phyloP scores from a whole-genome alignment of 2,113 vertebrate species.

The Falco punctatus region DNA sequence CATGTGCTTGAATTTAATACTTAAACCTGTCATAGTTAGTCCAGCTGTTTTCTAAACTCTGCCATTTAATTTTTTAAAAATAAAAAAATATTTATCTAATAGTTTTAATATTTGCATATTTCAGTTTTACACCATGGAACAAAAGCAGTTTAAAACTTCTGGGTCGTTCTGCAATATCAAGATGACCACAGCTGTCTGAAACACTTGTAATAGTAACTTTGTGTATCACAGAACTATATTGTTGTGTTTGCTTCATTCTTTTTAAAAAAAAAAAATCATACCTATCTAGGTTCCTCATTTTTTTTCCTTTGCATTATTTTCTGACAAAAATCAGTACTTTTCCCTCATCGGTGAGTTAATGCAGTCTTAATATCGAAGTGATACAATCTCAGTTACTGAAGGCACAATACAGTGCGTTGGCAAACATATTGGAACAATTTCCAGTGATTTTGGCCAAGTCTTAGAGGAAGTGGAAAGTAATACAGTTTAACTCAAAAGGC shows the following conservation, averaged over 20 bases:
- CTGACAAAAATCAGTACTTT: neutral
- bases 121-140: neutral
- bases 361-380: neutral
- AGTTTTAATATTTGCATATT: neutral
- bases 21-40: neutral
- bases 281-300: neutral
- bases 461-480: slow-evolving; percentile 18
- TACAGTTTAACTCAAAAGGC: neutral
- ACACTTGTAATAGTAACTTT: neutral
- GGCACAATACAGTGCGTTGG: neutral
- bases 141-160: neutral
- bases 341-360: neutral
- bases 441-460: neutral
- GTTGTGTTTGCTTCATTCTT: neutral
- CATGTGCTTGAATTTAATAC: neutral
- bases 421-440: slow-evolving; percentile 9
- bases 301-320: neutral
- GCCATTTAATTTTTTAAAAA: neutral
- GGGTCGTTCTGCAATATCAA: neutral
- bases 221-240: neutral
- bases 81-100: neutral
- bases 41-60: neutral
- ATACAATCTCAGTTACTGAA: neutral
- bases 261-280: neutral
- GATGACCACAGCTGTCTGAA: neutral